Base-by-base conservation (phyloP, 2,888 invertebrate species). In the Callyntrura guangdongensis region DNA sequence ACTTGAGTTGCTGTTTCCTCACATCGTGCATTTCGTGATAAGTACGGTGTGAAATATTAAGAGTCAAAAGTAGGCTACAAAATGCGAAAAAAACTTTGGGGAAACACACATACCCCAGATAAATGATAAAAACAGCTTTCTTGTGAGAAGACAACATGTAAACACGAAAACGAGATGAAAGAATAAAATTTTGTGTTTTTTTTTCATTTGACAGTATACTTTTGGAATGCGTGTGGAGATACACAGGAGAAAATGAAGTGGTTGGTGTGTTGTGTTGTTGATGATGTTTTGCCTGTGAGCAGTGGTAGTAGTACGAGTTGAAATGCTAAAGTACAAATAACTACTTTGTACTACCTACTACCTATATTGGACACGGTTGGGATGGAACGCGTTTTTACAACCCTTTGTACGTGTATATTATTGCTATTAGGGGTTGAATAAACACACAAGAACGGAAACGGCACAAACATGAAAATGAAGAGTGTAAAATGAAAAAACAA, bases 401-500 rank as follows among this genome's bases (percentile, higher is more conserved):
- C 77, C 79, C 77, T 86, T n/a, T 74, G 74, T 47, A 47, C 45
- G 61, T 79, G 36, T 36, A 27, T 36, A 56, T 45, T 45, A 45
- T 14, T 25, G 27, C n/a, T 74, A 69, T 27, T 69, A 53, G 81
- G 81, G 81, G 81, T 49, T 69, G 87, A 81, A 59, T 87, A 79
- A 77, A 86, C 86, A 77, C 0, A 11, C 17, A 12, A 14, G 14
- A 45, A 87, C 67, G 81, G 87, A 87, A 87, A 81, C 81, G 69
- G 67, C 87, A 81, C 64, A 53, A 12, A 25, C 56, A 56, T 77
- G 56, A 77, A 77, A 56, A 77, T 53, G 53, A 49, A 53, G 56
- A 49, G 77, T 53, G 87, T 81, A 77, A 74, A 86, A 79, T 86
- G 79, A 79, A 74, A 86, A 36, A 86, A 86, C 86, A 79, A 86